Conservation (phyloP, 1,140 invertebrate genomes). For the Drosophila simulans region DNA sequence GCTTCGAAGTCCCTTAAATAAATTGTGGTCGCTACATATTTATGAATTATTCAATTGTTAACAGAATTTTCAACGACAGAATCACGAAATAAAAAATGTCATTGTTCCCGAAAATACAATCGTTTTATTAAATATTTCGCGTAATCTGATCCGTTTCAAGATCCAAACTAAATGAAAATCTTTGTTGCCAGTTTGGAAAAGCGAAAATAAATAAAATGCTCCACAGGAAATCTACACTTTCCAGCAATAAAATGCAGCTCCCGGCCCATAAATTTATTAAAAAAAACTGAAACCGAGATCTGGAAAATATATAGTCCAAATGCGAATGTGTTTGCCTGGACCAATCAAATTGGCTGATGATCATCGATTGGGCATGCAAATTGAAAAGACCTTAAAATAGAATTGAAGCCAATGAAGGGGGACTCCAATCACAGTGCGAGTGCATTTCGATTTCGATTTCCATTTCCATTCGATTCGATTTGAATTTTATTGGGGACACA, state of each 20-base stretch:
- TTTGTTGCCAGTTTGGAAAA: conserved; percentile 42
- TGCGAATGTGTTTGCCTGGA: conserved; percentile 1
- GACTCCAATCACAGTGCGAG: conserved; percentile 42
- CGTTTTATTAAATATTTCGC: conserved; percentile 6
- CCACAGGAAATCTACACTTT: conserved; percentile 57
- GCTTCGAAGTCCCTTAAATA: not conserved
- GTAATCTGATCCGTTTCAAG: conserved; percentile 15
- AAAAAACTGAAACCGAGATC: conserved; percentile 51
- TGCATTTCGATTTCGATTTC: conserved; percentile 67
- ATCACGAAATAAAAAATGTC: not conserved
- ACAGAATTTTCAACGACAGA: not conserved
- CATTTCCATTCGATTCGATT: conserved; percentile 36
- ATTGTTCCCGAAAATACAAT: conserved; percentile 7
- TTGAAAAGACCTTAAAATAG: conserved; percentile 81
- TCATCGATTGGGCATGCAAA: conserved; percentile 64
- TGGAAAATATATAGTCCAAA: conserved; percentile 51
- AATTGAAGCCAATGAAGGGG: conserved; percentile 74
- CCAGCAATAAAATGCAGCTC: conserved; percentile 51
- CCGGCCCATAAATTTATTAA: conserved; percentile 64
- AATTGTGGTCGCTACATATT: not conserved
- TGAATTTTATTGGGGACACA: conserved; percentile 46
- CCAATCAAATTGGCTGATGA: conserved; percentile 46
- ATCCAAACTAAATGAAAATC: conserved; percentile 47
- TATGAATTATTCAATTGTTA: conserved; percentile 31
- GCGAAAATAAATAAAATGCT: conserved; percentile 35